Conservation (phyloP, 2,113 vertebrate genomes). For the Excalfactoria chinensis region DNA sequence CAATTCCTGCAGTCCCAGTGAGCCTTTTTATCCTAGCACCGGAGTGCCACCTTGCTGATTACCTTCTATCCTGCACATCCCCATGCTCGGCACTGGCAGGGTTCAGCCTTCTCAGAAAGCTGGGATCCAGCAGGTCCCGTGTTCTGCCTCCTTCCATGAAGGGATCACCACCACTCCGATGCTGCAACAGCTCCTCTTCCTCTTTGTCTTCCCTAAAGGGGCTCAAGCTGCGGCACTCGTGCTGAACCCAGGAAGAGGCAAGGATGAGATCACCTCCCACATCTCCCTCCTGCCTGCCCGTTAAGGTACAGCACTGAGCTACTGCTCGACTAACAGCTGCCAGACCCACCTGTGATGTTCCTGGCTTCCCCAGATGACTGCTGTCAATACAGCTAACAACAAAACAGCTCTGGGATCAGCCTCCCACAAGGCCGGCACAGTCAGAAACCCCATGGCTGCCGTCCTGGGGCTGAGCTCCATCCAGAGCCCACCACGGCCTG, state of each 20-base stretch:
- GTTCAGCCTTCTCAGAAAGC: not conserved
- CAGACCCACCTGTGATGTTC: not conserved
- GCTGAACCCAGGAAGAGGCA: not conserved
- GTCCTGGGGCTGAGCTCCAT: not conserved
- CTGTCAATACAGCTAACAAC: not conserved
- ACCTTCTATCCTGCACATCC: not conserved
- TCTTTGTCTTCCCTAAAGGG: not conserved
- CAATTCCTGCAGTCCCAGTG: not conserved
- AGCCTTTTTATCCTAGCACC: not conserved
- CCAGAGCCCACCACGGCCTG: not conserved
- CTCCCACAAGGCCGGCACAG: accelerated
- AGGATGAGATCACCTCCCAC: not conserved
- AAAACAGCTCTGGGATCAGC: not conserved
- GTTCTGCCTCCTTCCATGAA: not conserved
- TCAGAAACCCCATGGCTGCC: not conserved
- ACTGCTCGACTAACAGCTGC: not conserved
- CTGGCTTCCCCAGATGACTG: not conserved
- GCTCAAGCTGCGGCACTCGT: not conserved
- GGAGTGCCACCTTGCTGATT: not conserved
- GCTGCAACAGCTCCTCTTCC: not conserved
- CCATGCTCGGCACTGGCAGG: not conserved
- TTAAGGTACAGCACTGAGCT: not conserved
- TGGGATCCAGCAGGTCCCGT: not conserved
- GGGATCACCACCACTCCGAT: not conserved
- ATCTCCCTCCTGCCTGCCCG: not conserved